Evolutionary conservation across 2,797 vertebrate genomes (phyloP), one percentile per base, ranked within the genome.

Genomic region (Caiman crocodilus): DNA sequence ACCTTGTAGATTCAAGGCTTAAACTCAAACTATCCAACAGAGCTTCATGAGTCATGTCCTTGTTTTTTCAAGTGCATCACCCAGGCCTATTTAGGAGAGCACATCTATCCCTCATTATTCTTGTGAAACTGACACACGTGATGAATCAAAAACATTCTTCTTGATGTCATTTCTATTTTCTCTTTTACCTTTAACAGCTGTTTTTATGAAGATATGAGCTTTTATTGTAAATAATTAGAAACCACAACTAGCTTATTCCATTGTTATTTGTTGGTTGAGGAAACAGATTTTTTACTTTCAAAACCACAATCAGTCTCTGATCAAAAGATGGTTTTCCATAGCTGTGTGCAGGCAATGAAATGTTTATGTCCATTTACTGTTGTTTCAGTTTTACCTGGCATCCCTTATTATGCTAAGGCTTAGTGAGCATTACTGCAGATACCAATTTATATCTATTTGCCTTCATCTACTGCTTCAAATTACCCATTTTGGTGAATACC

Each of bases 131-230:
- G 78, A 79, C 58, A 91, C 80, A 85, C 28, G 14, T 76, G 67
- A 81, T 67, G 79, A 85, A 93, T 92, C 21, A 89, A 80, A 50
- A 84, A 55, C 2, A 4, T 42, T 89, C 2, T 79, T 91, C 88
- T 79, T 81, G 35, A 28, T 84, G 65, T 82, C 2, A 71, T 35
- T 92, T 92, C 42, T 50, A 10, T 50, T 69, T 35, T 71, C 32
- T 86, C 67, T 84, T 89, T 82, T 74, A 56, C 14, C 13, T 90
- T 92, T 86, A 89, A 87, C 88, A 91, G 25, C 25, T 85, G 11
- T 88, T 75, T 77, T 2, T 63, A 50, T 85, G 69, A 63, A 92
- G 61, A 76, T 60, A 25, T 75, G n/a, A 2, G 60, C 35, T 15
- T 85, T 86, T 58, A 74, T 64, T 79, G 50, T 67, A 71, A 71